These are phyloP conservation scores for Amazona ochrocephala DNA, from an alignment of 2,797 vertebrate species.

Conservation along the genomic window DNA sequence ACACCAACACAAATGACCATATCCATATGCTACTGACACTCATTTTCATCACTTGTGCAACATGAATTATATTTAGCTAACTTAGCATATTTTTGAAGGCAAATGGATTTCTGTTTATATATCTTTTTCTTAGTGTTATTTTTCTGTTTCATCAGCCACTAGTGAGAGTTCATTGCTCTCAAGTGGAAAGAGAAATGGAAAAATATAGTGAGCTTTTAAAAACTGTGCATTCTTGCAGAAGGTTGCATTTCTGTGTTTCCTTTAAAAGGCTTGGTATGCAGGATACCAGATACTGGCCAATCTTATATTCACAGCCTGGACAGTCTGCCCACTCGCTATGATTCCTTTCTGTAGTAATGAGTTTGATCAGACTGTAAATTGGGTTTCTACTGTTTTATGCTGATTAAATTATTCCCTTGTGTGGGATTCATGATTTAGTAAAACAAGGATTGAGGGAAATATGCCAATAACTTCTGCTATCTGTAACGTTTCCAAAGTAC, in stretches of 20 bases:
- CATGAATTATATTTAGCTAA: neutral
- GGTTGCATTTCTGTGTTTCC: neutral
- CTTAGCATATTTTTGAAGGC: neutral
- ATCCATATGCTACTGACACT: constrained; percentile 31
- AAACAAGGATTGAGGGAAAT: neutral
- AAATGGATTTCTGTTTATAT: neutral
- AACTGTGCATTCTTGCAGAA: neutral
- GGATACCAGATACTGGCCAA: neutral
- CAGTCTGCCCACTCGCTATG: neutral
- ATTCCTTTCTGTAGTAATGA: neutral
- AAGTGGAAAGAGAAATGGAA: neutral
- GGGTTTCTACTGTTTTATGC: neutral
- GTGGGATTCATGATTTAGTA: neutral
- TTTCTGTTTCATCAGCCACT: neutral
- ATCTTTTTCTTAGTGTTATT: neutral
- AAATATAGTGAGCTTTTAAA: neutral
- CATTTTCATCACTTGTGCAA: constrained; percentile 6
- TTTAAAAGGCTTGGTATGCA: neutral
- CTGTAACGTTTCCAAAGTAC: neutral
- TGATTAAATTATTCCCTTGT: neutral
- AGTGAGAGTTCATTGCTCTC: neutral
- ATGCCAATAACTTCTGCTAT: neutral
- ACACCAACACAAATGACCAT: constrained; percentile 31
- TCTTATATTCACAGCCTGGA: neutral
- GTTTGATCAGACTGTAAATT: constrained; percentile 15